phyloP scores from a whole-genome alignment of 2,797 vertebrate genomes.

The Sebastes steindachneri region DNA sequence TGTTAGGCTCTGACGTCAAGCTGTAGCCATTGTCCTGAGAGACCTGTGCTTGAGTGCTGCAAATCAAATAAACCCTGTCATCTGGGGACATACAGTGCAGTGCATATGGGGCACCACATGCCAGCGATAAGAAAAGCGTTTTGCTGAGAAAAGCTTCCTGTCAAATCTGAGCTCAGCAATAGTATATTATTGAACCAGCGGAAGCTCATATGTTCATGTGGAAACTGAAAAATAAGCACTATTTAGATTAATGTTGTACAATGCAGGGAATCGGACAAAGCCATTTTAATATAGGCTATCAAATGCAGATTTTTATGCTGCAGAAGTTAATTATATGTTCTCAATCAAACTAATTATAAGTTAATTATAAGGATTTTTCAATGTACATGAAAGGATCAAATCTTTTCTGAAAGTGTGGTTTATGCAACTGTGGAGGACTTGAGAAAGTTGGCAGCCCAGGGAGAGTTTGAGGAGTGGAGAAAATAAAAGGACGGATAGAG shows the following conservation, averaged over 20 bases:
- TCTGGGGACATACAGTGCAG: neutral
- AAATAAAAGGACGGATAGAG: neutral
- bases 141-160: conserved; percentile 28
- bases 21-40: conserved; percentile 24
- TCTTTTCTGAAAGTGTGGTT: neutral
- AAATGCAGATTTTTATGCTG: neutral
- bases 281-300: neutral
- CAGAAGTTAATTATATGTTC: neutral
- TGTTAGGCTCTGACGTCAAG: conserved; percentile 35
- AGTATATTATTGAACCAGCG: neutral
- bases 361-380: neutral
- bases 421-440: neutral
- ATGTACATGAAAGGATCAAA: neutral
- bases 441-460: neutral
- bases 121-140: conserved; percentile 13
- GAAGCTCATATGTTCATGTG: neutral
- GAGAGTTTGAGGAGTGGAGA: neutral
- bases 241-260: neutral
- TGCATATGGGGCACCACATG: neutral
- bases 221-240: neutral
- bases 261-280: neutral
- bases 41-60: conserved; percentile 27
- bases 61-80: conserved; percentile 31
- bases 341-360: neutral
- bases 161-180: neutral